Conservation (phyloP, 2,888 invertebrate genomes). For the Oxytorus armatus region DNA sequence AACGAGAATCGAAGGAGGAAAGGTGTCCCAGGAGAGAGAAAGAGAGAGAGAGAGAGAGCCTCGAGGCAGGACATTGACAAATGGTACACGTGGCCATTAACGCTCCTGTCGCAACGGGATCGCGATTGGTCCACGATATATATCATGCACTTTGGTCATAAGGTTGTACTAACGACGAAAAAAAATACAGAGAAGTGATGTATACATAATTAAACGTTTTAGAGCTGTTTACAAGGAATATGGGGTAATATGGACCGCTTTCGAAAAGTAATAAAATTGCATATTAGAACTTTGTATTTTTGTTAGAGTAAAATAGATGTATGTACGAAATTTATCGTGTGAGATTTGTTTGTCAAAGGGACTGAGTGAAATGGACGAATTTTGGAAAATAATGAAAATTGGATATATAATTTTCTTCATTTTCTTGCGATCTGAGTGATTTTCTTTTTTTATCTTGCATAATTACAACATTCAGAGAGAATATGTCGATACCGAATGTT, state of each 20-base stretch:
- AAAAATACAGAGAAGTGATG: background rate
- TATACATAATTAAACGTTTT: background rate
- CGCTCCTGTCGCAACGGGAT: constrained; percentile 55
- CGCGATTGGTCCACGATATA: constrained; percentile 48
- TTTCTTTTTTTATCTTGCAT: no score
- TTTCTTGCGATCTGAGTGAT: no score
- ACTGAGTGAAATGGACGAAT: no score
- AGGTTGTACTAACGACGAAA: constrained; percentile 40
- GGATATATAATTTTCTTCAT: no score
- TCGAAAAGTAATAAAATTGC: background rate
- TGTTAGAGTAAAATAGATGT: no score
- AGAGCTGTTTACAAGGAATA: background rate
- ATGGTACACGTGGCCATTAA: constrained; percentile 59
- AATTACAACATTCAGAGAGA: no score
- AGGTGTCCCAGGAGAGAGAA: background rate
- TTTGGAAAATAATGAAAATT: no score
- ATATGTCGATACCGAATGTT: no score
- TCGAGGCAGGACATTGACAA: constrained; percentile 46
- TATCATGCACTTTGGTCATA: constrained; percentile 30
- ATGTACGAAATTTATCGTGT: no score
- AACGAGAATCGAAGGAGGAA: background rate
- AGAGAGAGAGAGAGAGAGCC: constrained; percentile 3
- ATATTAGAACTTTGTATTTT: no score
- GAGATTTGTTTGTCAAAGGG: no score
- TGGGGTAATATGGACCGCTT: no score